Evolutionary conservation across 2,888 invertebrate genomes (phyloP).

Genomic region (Uropetala carovei): DNA sequence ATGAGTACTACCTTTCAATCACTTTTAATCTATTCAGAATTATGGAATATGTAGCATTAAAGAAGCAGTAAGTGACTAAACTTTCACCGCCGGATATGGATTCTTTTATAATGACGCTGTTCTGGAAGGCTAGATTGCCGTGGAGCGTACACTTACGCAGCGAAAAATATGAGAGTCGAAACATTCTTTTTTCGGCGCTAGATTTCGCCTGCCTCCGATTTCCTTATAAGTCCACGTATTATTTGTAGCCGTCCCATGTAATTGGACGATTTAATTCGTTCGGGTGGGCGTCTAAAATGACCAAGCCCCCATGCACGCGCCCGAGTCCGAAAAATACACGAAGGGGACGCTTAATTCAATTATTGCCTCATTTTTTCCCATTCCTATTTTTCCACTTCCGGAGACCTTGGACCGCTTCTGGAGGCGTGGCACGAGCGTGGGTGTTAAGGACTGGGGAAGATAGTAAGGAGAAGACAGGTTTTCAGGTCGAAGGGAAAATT

Average conservation of each 20-base stretch:
- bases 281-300: conserved; percentile 43
- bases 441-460: neutral
- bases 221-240: neutral
- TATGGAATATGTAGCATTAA: too few species aligned
- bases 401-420: conserved; percentile 27
- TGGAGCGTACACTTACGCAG: neutral
- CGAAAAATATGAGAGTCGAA: neutral
- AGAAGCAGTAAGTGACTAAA: too few species aligned
- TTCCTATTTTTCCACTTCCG: conserved; percentile 33
- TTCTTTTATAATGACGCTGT: too few species aligned
- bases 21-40: too few species aligned
- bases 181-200: neutral
- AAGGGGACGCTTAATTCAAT: conserved; percentile 53
- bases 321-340: neutral
- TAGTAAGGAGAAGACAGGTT: neutral
- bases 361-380: conserved; percentile 8
- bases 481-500: conserved; percentile 15
- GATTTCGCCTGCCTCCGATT: neutral
- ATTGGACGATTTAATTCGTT: conserved; percentile 58
- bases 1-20: too few species aligned
- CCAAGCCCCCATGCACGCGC: conserved; percentile 33
- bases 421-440: conserved; percentile 32
- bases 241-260: conserved; percentile 37
- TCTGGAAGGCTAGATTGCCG: neutral
- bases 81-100: too few species aligned